phyloP scores from a whole-genome alignment of 2,888 invertebrate genomes.

The Priocnemis perturbator region DNA sequence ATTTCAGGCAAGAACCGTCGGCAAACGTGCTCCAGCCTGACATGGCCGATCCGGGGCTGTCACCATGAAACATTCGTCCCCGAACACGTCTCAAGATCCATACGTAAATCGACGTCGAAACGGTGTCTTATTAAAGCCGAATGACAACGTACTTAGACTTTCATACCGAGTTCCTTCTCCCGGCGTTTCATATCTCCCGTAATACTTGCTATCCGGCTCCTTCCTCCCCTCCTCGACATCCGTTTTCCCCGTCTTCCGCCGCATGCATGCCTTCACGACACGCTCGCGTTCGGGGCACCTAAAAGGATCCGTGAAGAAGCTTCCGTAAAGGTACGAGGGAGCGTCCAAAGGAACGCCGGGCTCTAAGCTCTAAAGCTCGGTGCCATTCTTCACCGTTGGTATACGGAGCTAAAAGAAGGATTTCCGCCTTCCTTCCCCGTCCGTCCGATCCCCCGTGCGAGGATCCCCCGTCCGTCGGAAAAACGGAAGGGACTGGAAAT shows the following conservation, averaged over 20 bases:
- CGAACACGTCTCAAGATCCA: too few species aligned
- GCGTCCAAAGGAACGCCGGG: conserved; percentile 14
- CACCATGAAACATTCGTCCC: too few species aligned
- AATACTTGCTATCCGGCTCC: conserved; percentile 5
- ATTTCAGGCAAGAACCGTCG: too few species aligned
- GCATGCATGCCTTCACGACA: conserved; percentile 1
- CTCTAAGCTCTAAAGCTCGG: conserved; percentile 38
- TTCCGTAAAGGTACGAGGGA: conserved; percentile 6
- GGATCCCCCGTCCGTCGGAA: conserved; percentile 22
- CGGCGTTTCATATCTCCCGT: conserved; percentile 12
- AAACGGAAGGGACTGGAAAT: conserved; percentile 37
- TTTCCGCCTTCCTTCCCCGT: conserved; percentile 33
- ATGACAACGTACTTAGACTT: too few species aligned
- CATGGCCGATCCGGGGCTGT: too few species aligned
- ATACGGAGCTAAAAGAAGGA: conserved; percentile 41
- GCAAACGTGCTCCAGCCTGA: too few species aligned
- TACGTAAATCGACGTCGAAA: too few species aligned
- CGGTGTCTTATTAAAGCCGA: too few species aligned
- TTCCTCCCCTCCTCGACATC: background rate
- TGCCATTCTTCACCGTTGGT: conserved; percentile 34
- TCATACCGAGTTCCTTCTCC: background rate
- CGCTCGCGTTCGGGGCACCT: conserved; percentile 5
- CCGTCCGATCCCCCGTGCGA: conserved; percentile 13
- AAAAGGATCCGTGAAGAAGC: conserved; percentile 6
- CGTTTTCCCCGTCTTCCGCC: background rate